Base-by-base conservation (phyloP, 2,888 invertebrate genomes). In the Metellina segmentata region DNA sequence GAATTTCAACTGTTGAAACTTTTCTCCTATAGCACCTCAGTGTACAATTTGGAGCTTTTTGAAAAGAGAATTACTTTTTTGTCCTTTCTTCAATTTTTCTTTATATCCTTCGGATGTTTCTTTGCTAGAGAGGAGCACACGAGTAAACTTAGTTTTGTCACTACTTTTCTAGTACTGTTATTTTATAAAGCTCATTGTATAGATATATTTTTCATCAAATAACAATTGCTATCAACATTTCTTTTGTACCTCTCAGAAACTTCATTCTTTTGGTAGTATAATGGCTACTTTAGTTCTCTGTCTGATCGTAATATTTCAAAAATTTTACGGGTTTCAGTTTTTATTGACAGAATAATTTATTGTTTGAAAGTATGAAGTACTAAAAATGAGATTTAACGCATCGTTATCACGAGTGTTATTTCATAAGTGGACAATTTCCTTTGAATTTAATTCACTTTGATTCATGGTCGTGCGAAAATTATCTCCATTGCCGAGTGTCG, bases 1-100 rank as follows among this genome's bases (percentile, higher is more conserved):
- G 49, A 9, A 72, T 78, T 87, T 79, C 70, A 81, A 87, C 87
- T 81, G 87, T 87, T 87, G 79, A 52, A 87, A 87, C 77, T 87
- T 87, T 87, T 20, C 70, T 78, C 71, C 87, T 48, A 87, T 71
- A 48, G 53, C 79, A 81, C 79, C 87, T 87, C 48, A 20, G 87
- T 72, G 79, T 87, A 49, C 69, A 79, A 72, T 87, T 87, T 79
- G 71, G 71, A 87, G 20, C 71, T 16, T 81, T 19, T 81, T 70
- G 87, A 69, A 71, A 53, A 48, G 72, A 48, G 48, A 72, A 83
- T 72, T 74, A 11, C 52, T 20, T 74, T 74, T 79, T 74, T 53
- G 20, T 74, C 49, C 11, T 81, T 53, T 34, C 52, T 74, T 74
- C 82, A n/a, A 19, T 48, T 48, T 71, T 71, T 78, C 52, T 78